Percentiles rank a stretch among this genome's conserved stretches.
Evolutionary conservation across 2,113 vertebrate genomes (phyloP).

Genomic region (Sylvietta virens): DNA sequence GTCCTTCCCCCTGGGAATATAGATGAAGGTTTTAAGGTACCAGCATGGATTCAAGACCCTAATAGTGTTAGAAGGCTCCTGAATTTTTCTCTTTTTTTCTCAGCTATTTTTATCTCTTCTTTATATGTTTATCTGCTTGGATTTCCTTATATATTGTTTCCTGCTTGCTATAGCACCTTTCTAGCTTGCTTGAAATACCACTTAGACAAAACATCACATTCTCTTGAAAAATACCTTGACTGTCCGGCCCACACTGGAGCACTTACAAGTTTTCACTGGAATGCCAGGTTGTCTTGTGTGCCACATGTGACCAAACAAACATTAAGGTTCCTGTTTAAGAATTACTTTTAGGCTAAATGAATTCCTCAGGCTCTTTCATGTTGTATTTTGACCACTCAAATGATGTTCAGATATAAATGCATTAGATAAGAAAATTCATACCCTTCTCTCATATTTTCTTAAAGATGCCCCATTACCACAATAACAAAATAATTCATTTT

Average conservation of each 20-base stretch:
- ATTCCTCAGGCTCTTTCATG: not conserved
- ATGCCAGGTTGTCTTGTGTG: not conserved
- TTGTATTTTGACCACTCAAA: not conserved
- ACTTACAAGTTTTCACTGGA: not conserved
- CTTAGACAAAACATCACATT: not conserved
- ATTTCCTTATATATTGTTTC: not conserved
- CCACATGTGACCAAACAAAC: not conserved
- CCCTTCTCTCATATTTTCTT: not conserved
- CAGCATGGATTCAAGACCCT: not conserved
- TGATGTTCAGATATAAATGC: not conserved
- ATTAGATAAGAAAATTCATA: not conserved
- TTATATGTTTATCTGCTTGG: not conserved
- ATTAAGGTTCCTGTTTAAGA: not conserved
- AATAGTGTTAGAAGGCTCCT: not conserved
- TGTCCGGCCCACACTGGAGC: not conserved
- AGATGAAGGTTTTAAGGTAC: not conserved
- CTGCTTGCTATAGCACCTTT: not conserved
- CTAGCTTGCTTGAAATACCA: not conserved
- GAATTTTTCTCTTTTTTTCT: not conserved
- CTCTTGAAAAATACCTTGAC: not conserved
- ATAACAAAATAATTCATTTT: not conserved
- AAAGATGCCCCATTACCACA: not conserved
- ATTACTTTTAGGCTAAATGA: not conserved
- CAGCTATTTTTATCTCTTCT: not conserved
- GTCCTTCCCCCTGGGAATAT: rapidly evolving